Conservation (phyloP, 1,140 invertebrate genomes). For the Neoseiulus cucumeris region DNA sequence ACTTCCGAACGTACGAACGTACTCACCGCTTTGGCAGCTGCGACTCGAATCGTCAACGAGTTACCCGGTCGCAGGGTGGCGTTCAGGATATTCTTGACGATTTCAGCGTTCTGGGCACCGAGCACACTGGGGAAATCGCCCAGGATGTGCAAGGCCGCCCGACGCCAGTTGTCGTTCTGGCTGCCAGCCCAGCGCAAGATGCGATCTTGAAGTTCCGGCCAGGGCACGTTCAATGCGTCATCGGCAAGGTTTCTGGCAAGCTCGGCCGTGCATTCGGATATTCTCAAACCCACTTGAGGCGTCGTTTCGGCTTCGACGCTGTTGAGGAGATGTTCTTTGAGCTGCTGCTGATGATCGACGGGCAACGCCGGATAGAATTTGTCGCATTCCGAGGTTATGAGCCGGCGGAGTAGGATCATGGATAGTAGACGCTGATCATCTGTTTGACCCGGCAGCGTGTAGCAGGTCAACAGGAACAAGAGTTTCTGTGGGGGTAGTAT, state of each 20-base stretch:
- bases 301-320: constrained; percentile 59
- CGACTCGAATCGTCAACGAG: not conserved
- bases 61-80: not conserved
- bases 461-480: not conserved
- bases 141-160: constrained; percentile 81
- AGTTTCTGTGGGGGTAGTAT: constrained; percentile 7
- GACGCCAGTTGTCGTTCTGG: constrained; percentile 56
- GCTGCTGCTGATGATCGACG: constrained; percentile 51
- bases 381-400: constrained; percentile 70
- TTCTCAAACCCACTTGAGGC: constrained; percentile 53
- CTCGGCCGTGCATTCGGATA: constrained; percentile 85
- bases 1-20: not conserved
- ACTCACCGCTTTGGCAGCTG: constrained; percentile 12
- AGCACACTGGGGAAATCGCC: constrained; percentile 29
- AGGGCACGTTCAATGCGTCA: constrained; percentile 85
- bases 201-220: constrained; percentile 91
- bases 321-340: constrained; percentile 65
- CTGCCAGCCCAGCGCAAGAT: constrained; percentile 82
- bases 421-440: constrained; percentile 45
- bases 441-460: constrained; percentile 37
- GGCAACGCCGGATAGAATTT: constrained; percentile 66
- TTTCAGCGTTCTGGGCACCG: not conserved
- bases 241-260: constrained; percentile 79
- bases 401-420: constrained; percentile 51
- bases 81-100: not conserved